Conservation (phyloP, 2,113 vertebrate species). For the Ibidorhyncha struthersii region DNA sequence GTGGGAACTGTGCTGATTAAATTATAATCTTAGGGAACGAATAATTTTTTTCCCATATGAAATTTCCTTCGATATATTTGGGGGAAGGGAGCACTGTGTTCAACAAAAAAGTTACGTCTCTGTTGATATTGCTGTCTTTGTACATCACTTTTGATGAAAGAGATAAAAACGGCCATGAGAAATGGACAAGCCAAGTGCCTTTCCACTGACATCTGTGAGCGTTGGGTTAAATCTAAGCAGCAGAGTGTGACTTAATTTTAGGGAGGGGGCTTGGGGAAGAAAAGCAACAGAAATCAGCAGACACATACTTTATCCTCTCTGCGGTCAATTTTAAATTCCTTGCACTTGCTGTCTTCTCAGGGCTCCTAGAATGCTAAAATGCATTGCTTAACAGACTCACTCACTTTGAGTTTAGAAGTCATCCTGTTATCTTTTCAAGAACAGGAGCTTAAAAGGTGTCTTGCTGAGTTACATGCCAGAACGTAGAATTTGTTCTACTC, state of each 20-base stretch:
- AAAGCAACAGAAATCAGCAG: neutral
- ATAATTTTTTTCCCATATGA: neutral
- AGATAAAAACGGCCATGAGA: neutral
- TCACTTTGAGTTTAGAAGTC: neutral
- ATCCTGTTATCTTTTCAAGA: neutral
- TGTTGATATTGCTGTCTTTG: neutral
- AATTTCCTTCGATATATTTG: neutral
- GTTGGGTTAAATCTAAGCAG: neutral
- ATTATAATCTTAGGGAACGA: neutral
- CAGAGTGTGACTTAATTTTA: neutral
- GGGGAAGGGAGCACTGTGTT: neutral
- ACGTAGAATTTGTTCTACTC: neutral
- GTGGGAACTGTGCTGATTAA: neutral
- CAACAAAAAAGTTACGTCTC: neutral
- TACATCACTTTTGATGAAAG: neutral
- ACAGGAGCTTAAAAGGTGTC: neutral
- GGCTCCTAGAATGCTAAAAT: neutral
- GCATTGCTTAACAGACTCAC: neutral
- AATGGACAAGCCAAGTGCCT: neutral
- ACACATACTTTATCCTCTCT: neutral
- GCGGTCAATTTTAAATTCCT: neutral
- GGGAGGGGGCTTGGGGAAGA: neutral
- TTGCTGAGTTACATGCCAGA: neutral
- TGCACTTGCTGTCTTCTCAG: neutral
- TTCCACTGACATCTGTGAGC: neutral